Conservation (phyloP, 2,797 vertebrate genomes). For the Luscinia megarhynchos region DNA sequence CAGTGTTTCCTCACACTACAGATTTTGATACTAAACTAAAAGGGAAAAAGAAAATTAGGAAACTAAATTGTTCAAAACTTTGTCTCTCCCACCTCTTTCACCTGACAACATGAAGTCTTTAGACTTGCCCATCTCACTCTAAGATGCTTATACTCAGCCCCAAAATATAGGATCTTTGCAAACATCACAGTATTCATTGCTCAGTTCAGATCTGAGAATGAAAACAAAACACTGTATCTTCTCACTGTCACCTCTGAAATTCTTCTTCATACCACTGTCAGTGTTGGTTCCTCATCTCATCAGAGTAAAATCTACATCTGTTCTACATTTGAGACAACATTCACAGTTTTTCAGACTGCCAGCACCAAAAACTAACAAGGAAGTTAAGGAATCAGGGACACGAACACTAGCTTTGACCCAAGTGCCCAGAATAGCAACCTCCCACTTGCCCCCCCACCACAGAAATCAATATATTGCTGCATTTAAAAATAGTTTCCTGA, state of each 20-base stretch:
- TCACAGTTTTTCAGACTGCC: slow-evolving; percentile 59
- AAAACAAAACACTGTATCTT: slow-evolving; percentile 18
- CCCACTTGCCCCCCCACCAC: slow-evolving; percentile 12
- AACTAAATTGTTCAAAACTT: neutral
- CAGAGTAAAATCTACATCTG: slow-evolving; percentile 50
- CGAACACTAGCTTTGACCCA: slow-evolving; percentile 47
- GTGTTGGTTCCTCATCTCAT: neutral
- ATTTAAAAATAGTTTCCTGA: slow-evolving; percentile 43
- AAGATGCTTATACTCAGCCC: neutral
- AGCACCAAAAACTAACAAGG: slow-evolving; percentile 50
- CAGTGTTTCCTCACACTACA: neutral
- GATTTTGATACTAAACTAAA: neutral
- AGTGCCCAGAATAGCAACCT: slow-evolving; percentile 62
- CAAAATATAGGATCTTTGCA: neutral
- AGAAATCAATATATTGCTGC: slow-evolving; percentile 53
- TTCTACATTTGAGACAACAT: slow-evolving; percentile 51
- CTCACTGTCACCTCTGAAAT: slow-evolving; percentile 24
- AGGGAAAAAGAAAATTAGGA: neutral
- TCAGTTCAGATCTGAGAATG: neutral
- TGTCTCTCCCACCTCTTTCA: neutral
- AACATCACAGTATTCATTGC: neutral
- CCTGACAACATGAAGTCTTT: neutral
- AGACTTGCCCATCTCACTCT: neutral
- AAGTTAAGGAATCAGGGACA: slow-evolving; percentile 64
- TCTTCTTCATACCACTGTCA: neutral